phyloP scores from a whole-genome alignment of 2,797 vertebrate species.

The Sebastes oblongus region DNA sequence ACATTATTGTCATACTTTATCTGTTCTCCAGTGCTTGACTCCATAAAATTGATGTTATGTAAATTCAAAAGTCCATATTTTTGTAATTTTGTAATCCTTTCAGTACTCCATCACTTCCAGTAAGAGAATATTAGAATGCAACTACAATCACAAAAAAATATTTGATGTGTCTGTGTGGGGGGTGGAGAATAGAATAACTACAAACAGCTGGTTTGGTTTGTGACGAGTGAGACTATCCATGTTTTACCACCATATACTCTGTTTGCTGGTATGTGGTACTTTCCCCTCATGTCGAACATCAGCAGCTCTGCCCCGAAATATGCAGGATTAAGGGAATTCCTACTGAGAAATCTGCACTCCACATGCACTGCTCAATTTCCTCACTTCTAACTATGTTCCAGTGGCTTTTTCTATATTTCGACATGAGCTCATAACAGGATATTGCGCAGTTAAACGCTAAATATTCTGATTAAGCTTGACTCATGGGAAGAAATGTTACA shows the following conservation, averaged over 20 bases:
- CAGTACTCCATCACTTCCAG: conserved; percentile 20
- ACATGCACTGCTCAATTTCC: background rate
- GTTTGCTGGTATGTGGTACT: conserved; percentile 47
- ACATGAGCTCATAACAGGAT: conserved; percentile 2
- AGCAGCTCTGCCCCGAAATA: conserved; percentile 36
- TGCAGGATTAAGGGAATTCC: conserved; percentile 45
- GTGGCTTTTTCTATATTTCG: background rate
- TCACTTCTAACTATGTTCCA: background rate
- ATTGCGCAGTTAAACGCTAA: background rate
- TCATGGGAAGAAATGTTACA: background rate
- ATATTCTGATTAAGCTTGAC: conserved; percentile 1
- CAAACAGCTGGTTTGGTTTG: conserved; percentile 50
- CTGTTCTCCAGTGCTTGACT: background rate
- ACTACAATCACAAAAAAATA: conserved; percentile 19
- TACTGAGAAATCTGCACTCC: conserved; percentile 12
- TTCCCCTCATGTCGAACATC: conserved; percentile 36
- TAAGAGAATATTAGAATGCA: background rate
- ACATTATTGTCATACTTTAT: conserved; percentile 4
- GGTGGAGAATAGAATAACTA: conserved; percentile 49
- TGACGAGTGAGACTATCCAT: conserved; percentile 12
- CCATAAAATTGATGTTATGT: background rate
- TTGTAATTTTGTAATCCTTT: background rate
- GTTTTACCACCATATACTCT: conserved; percentile 44
- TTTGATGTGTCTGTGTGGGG: conserved; percentile 29
- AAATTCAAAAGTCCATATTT: background rate